phyloP scores from a whole-genome alignment of 2,113 vertebrate species.

The Tupaia tana region DNA sequence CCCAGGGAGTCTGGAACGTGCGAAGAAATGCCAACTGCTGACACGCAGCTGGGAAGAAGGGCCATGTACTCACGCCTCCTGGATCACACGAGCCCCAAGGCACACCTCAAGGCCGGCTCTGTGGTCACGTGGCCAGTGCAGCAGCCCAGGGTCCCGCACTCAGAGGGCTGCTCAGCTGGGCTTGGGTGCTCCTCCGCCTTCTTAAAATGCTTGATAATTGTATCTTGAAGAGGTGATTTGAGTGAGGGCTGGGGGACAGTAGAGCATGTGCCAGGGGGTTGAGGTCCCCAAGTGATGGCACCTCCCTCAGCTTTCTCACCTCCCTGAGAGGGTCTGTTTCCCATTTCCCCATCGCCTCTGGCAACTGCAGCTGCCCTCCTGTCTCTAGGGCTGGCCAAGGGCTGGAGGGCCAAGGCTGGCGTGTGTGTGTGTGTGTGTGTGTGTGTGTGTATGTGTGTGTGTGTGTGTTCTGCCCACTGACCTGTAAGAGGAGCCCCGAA shows the following conservation, averaged over 20 bases:
- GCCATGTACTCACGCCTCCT: fast-evolving
- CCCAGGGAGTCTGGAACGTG: background rate
- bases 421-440: too few relatives aligned
- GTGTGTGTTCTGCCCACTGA: too few relatives aligned
- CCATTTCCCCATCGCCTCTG: background rate
- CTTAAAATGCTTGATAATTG: background rate
- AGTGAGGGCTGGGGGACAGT: background rate
- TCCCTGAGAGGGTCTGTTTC: background rate
- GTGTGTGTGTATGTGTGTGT: too few relatives aligned
- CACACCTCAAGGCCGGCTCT: fast-evolving
- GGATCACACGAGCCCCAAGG: fast-evolving
- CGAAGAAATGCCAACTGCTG: background rate
- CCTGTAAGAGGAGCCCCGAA: too few relatives aligned
- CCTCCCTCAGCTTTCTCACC: background rate
- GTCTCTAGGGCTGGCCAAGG: background rate
- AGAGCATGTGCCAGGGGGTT: fast-evolving
- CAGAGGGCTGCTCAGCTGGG: fast-evolving
- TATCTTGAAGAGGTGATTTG: background rate
- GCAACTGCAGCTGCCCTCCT: background rate
- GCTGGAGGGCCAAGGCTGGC: fast-evolving
- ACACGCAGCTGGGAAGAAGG: background rate
- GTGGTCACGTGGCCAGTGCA: fast-evolving
- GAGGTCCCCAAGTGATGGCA: fast-evolving
- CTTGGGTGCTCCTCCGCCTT: too few relatives aligned
- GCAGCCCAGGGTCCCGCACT: fast-evolving